Evolutionary conservation across 2,888 invertebrate species (phyloP).

Genomic region (Dastarcus helophoroides): DNA sequence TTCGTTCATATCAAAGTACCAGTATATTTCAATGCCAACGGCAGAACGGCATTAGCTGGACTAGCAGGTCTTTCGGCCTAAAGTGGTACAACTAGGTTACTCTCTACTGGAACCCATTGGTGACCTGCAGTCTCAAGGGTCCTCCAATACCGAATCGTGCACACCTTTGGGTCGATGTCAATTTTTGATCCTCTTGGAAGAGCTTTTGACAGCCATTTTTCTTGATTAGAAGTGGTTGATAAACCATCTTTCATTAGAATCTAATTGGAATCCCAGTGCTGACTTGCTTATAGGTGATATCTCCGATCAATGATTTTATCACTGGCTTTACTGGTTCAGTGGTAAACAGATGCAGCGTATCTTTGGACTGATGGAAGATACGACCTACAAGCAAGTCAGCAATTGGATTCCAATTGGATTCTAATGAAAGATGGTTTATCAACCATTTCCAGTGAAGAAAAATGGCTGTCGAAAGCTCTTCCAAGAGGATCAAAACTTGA

Average conservation of each 20-base stretch:
- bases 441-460: conserved; percentile 38
- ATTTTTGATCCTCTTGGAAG: conserved; percentile 53
- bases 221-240: conserved; percentile 39
- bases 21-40: conserved; percentile 49
- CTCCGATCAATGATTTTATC: no score
- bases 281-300: conserved; percentile 77
- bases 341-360: no score
- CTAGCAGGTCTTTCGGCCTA: conserved; percentile 50
- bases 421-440: conserved; percentile 69
- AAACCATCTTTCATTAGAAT: conserved; percentile 72
- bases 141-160: conserved; percentile 54
- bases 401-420: conserved; percentile 77
- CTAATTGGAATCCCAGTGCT: conserved; percentile 78
- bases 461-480: conserved; percentile 58
- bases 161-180: conserved; percentile 68
- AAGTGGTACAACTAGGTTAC: conserved; percentile 65
- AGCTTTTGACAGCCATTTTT: conserved; percentile 55
- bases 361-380: no score
- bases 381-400: conserved; percentile 75
- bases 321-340: no score
- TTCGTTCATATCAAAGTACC: conserved; percentile 55
- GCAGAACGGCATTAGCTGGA: conserved; percentile 42
- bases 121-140: conserved; percentile 52
- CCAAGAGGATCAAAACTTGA: conserved; percentile 57
- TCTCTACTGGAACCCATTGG: conserved; percentile 48